Conservation (phyloP, 2,797 vertebrate genomes). For the Rhabdophis nuchalis region DNA sequence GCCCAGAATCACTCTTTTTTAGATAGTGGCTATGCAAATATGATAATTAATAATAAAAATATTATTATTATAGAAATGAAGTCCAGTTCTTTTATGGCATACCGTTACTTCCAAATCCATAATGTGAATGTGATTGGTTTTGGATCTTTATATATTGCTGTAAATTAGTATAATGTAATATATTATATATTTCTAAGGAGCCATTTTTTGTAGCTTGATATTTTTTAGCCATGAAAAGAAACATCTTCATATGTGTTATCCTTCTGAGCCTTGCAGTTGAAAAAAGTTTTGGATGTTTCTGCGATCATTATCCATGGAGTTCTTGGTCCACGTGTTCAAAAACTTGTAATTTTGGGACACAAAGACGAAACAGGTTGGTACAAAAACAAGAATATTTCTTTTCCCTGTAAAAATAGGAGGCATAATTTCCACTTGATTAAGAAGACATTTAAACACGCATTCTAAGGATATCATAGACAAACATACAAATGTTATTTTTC, state of each 20-base stretch:
- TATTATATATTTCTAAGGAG: background rate
- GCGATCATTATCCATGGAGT: slow-evolving; percentile 75
- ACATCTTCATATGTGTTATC: slow-evolving; percentile 3
- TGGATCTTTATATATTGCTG: background rate
- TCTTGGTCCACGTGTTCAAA: slow-evolving; percentile 73
- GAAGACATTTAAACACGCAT: background rate
- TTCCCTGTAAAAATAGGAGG: background rate
- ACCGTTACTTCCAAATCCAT: background rate
- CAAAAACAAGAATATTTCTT: background rate
- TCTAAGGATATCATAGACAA: background rate
- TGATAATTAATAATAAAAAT: background rate
- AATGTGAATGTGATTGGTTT: background rate
- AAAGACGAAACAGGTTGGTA: slow-evolving; percentile 63
- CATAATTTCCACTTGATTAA: background rate
- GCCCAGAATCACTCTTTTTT: background rate
- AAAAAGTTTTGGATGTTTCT: slow-evolving; percentile 69
- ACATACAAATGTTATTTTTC: background rate
- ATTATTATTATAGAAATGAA: background rate
- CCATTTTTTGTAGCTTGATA: background rate
- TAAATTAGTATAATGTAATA: background rate
- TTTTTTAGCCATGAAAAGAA: background rate
- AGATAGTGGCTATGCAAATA: background rate
- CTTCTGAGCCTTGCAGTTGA: slow-evolving; percentile 57
- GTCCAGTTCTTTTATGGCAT: background rate
- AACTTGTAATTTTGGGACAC: slow-evolving; percentile 73